Percentiles rank a stretch among this genome's conserved stretches.
phyloP scores from a whole-genome alignment of 1,140 invertebrate genomes.

The Ganaspis sp. region DNA sequence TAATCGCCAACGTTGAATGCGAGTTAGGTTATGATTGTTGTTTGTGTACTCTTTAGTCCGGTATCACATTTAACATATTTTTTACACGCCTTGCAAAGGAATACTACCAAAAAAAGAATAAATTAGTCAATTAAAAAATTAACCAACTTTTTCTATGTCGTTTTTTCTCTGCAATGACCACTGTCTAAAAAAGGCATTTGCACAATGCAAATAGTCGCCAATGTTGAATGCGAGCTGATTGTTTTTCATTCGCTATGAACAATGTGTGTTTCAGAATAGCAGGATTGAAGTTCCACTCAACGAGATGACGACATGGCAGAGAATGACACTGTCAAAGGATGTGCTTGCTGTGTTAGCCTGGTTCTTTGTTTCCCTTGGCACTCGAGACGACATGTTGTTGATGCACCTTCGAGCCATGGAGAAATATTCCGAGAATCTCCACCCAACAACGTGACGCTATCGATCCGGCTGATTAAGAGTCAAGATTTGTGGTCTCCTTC shows the following conservation, averaged over 20 bases:
- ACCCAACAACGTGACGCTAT: slow-evolving; percentile 38
- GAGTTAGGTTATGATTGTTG: no score
- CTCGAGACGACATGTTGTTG: slow-evolving; percentile 65
- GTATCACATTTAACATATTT: no score
- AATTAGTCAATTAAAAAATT: no score
- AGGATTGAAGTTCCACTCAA: slow-evolving; percentile 35
- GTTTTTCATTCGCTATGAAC: neutral
- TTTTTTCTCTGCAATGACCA: no score
- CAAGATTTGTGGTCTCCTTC: neutral
- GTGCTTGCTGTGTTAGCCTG: slow-evolving; percentile 66
- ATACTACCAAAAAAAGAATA: no score
- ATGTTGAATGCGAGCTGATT: neutral
- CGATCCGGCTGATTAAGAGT: neutral
- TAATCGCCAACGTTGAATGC: no score
- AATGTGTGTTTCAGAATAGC: slow-evolving; percentile 35
- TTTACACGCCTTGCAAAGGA: no score
- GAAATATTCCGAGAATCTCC: slow-evolving; percentile 54
- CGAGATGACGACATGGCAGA: slow-evolving; percentile 64
- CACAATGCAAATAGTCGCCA: no score
- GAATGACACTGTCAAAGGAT: slow-evolving; percentile 66
- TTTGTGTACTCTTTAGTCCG: no score
- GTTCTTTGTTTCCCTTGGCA: slow-evolving; percentile 67
- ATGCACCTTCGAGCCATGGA: slow-evolving; percentile 64
- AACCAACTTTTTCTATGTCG: no score
- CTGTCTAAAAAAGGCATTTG: no score